These are phyloP conservation scores for Cephus pulcher DNA, from an alignment of 2,888 invertebrate genomes.

Conservation along the genomic window DNA sequence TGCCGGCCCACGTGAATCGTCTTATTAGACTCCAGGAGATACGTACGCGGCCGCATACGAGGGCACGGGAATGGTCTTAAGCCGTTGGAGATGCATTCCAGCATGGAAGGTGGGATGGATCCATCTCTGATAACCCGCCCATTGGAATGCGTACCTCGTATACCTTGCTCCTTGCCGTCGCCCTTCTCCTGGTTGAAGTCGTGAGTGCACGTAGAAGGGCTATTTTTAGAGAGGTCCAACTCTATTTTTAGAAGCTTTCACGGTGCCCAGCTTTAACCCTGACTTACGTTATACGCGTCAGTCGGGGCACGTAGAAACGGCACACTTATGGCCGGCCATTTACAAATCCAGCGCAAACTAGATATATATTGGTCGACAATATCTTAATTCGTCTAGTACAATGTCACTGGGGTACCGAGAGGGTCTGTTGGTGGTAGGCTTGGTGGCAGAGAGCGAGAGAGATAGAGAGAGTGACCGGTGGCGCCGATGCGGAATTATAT, in stretches of 20 bases:
- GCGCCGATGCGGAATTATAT: not conserved
- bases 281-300: conserved; percentile 55
- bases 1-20: conserved; percentile 11
- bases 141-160: conserved; percentile 61
- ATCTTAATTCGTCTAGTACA: not conserved
- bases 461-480: not conserved
- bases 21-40: not conserved
- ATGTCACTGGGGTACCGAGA: not conserved
- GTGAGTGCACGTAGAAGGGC: conserved; percentile 29
- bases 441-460: not conserved
- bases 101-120: conserved; percentile 61
- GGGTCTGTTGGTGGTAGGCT: not conserved
- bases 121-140: conserved; percentile 64
- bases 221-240: conserved; percentile 63
- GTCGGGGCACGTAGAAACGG: conserved; percentile 31
- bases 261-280: conserved; percentile 62
- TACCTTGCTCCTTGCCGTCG: conserved; percentile 43
- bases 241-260: conserved; percentile 64
- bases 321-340: not conserved
- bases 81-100: conserved; percentile 32
- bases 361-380: not conserved
- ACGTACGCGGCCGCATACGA: not conserved
- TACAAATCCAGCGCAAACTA: not conserved
- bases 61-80: not conserved
- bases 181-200: conserved; percentile 9